Evolutionary conservation across 1,140 invertebrate species (phyloP).

Genomic region (Luehdorfia chinensis): DNA sequence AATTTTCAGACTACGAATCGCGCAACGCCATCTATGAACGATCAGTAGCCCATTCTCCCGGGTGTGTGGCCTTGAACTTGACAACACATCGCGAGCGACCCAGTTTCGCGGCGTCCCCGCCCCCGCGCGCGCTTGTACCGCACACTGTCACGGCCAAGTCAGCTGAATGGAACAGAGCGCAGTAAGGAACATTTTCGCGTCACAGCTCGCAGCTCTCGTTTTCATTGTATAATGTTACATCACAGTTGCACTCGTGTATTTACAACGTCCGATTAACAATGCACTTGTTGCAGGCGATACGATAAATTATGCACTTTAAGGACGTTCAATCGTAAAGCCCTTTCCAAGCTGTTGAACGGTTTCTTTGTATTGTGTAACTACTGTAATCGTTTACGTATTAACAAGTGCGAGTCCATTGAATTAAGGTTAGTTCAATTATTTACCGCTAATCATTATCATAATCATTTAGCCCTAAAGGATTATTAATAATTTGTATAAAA

Average conservation of each 20-base stretch:
- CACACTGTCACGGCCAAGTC: slow-evolving; percentile 47
- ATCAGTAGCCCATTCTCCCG: slow-evolving; percentile 42
- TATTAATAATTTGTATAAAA: no score
- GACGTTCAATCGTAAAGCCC: no score
- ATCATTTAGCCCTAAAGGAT: no score
- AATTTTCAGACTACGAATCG: slow-evolving; percentile 60
- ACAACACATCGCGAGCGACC: slow-evolving; percentile 61
- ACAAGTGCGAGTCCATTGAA: no score
- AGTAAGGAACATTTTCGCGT: slow-evolving; percentile 54
- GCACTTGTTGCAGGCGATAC: slow-evolving; percentile 19
- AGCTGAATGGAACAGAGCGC: slow-evolving; percentile 59
- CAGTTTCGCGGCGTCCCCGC: slow-evolving; percentile 51
- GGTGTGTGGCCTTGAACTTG: slow-evolving; percentile 71
- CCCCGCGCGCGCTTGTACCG: slow-evolving; percentile 37
- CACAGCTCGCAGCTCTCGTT: slow-evolving; percentile 59
- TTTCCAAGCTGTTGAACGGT: neutral
- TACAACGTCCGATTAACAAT: slow-evolving; percentile 25
- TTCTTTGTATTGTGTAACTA: slow-evolving; percentile 15
- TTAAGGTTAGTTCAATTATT: no score
- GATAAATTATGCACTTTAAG: no score
- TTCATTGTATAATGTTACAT: slow-evolving; percentile 62
- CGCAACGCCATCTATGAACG: slow-evolving; percentile 70
- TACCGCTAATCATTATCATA: no score
- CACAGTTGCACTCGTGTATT: slow-evolving; percentile 44
- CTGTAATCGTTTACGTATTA: no score